Evolutionary conservation across 2,797 vertebrate species (phyloP).

Genomic region (Anisognathus igniventris): DNA sequence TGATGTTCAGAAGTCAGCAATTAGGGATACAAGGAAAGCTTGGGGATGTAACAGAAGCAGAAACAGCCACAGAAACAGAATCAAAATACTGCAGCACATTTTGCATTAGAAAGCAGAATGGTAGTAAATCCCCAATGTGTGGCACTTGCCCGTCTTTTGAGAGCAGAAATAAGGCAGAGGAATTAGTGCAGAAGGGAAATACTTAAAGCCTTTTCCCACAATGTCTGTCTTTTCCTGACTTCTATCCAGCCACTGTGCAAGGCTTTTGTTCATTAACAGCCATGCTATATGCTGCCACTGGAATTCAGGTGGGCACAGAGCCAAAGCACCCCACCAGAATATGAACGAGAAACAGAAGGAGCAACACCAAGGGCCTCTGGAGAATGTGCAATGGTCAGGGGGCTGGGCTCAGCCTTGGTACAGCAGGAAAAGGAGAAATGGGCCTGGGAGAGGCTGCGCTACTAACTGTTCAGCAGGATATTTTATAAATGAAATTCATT

Average conservation of each 20-base stretch:
- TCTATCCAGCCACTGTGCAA: neutral
- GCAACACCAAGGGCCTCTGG: neutral
- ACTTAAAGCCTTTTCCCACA: neutral
- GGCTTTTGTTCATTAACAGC: neutral
- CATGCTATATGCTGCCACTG: neutral
- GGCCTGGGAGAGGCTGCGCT: neutral
- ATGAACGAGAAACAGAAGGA: neutral
- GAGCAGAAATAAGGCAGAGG: neutral
- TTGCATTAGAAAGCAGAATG: constrained; percentile 11
- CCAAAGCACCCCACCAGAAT: constrained; percentile 13
- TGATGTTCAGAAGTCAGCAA: neutral
- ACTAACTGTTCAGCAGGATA: neutral
- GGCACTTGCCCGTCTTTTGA: neutral
- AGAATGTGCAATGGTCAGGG: neutral
- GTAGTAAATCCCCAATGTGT: neutral
- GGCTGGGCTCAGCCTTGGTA: neutral
- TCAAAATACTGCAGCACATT: neutral
- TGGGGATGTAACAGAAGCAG: neutral
- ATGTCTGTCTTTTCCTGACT: neutral
- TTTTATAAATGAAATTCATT: neutral
- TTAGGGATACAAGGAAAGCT: neutral
- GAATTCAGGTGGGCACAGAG: neutral
- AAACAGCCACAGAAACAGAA: neutral
- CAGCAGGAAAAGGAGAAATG: neutral
- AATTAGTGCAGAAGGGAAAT: constrained; percentile 1